Percentiles rank a stretch among this genome's conserved stretches.
These are phyloP conservation scores for Ianthella basta DNA, from an alignment of 37 sponge, comb jelly and placozoan species.

Conservation along the genomic window DNA sequence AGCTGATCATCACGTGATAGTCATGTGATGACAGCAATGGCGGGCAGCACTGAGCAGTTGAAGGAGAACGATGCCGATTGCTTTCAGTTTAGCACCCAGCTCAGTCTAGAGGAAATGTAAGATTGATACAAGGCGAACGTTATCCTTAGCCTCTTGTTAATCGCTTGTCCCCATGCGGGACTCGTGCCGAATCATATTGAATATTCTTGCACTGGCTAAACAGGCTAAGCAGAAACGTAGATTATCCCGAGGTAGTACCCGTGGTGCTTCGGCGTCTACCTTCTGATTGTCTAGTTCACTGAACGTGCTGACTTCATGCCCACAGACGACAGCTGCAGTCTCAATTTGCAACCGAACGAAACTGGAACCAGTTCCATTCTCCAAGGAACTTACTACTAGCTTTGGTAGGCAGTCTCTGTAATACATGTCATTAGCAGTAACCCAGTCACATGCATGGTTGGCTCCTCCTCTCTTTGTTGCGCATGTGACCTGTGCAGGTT, in stretches of 20 bases:
- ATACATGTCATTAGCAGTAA: not conserved
- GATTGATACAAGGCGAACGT: not conserved
- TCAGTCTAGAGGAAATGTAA: conserved; percentile 58
- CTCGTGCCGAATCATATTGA: not conserved
- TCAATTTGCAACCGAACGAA: conserved; percentile 62
- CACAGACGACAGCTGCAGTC: conserved; percentile 57
- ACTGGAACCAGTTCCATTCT: conserved; percentile 71
- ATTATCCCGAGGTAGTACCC: too few relatives aligned
- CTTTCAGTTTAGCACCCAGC: conserved; percentile 40
- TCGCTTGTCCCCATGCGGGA: not conserved
- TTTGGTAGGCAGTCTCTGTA: conserved; percentile 40
- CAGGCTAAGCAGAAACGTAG: too few relatives aligned
- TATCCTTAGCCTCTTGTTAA: not conserved
- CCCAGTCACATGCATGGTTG: not conserved
- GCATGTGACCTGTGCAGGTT: conserved; percentile 39
- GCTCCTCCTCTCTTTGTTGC: too few relatives aligned
- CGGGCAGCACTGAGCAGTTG: too few relatives aligned
- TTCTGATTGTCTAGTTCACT: not conserved
- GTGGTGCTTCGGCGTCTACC: too few relatives aligned
- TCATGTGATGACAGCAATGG: too few relatives aligned
- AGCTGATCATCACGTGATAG: too few relatives aligned
- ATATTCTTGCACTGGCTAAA: too few relatives aligned
- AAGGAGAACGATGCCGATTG: too few relatives aligned
- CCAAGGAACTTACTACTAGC: conserved; percentile 74
- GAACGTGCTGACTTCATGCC: not conserved